Evolutionary conservation across 1,140 invertebrate genomes (phyloP).

Genomic region (Brachionus plicatilis): DNA sequence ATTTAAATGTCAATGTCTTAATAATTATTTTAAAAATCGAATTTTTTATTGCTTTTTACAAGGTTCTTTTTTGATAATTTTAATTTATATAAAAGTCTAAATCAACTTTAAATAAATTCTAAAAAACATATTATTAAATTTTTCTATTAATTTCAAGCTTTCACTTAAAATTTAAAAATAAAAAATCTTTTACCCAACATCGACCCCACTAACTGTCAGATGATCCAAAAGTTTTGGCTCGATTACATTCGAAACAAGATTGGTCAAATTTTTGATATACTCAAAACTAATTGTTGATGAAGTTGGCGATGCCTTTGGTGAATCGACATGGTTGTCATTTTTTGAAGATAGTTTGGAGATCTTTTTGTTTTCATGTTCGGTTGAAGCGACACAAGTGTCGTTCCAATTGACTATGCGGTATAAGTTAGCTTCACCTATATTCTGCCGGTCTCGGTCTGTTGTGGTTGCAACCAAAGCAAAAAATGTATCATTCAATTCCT

Average conservation of each 20-base stretch:
- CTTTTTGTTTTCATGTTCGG: neutral
- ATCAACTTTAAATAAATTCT: too few relatives aligned
- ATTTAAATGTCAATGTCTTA: too few relatives aligned
- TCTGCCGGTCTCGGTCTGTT: neutral
- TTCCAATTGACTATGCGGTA: conserved; percentile 37
- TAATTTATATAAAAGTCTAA: too few relatives aligned
- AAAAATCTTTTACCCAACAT: neutral
- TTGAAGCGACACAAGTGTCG: neutral
- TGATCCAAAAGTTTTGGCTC: neutral
- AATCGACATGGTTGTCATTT: neutral
- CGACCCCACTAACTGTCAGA: conserved; percentile 2
- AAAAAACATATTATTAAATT: too few relatives aligned
- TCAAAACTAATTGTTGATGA: conserved; percentile 38
- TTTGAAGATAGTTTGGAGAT: neutral
- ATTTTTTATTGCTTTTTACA: too few relatives aligned
- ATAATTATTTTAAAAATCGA: too few relatives aligned
- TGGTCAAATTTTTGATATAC: conserved; percentile 5
- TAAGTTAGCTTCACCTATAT: conserved; percentile 4
- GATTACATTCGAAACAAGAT: neutral
- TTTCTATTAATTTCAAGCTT: too few relatives aligned
- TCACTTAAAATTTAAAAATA: neutral
- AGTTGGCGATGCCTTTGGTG: neutral
- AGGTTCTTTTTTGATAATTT: too few relatives aligned
- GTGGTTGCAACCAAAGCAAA: conserved; percentile 5
- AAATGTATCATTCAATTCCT: conserved; percentile 35